These are phyloP conservation scores for Centruroides vittatus DNA, from an alignment of 1,140 invertebrate genomes.

Conservation along the genomic window DNA sequence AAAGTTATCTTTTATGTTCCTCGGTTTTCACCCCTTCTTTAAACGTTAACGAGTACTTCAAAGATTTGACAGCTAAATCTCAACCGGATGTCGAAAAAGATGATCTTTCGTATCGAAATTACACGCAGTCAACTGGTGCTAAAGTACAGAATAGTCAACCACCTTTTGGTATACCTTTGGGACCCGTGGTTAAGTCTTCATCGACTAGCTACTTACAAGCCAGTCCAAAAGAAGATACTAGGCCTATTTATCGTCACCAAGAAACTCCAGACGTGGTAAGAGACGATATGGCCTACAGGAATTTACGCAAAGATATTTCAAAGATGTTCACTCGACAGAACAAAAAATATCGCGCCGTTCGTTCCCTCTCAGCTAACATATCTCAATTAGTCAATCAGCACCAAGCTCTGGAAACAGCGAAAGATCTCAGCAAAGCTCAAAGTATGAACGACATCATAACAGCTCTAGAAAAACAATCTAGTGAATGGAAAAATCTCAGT, in stretches of 20 bases:
- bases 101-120: constrained; percentile 65
- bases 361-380: constrained; percentile 9
- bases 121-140: constrained; percentile 54
- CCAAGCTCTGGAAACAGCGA: no score
- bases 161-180: constrained; percentile 74
- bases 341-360: constrained; percentile 8
- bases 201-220: constrained; percentile 70
- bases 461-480: no score
- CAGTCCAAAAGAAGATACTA: constrained; percentile 31
- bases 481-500: no score
- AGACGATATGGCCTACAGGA: constrained; percentile 72
- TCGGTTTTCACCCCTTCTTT: constrained; percentile 37
- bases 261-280: constrained; percentile 55
- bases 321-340: neutral
- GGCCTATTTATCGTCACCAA: constrained; percentile 38
- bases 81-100: constrained; percentile 68
- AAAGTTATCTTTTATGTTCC: constrained; percentile 55
- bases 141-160: constrained; percentile 63
- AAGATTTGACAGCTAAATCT: constrained; percentile 26
- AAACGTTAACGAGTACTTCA: constrained; percentile 2
- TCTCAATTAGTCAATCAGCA: neutral
- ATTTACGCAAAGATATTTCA: constrained; percentile 53
- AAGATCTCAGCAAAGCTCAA: no score
- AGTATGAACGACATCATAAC: no score
- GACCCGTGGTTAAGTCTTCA: constrained; percentile 46